Percentiles rank a stretch among this genome's conserved stretches.
phyloP scores from a whole-genome alignment of 2,113 vertebrate genomes.

The Herpailurus yagouaroundi region DNA sequence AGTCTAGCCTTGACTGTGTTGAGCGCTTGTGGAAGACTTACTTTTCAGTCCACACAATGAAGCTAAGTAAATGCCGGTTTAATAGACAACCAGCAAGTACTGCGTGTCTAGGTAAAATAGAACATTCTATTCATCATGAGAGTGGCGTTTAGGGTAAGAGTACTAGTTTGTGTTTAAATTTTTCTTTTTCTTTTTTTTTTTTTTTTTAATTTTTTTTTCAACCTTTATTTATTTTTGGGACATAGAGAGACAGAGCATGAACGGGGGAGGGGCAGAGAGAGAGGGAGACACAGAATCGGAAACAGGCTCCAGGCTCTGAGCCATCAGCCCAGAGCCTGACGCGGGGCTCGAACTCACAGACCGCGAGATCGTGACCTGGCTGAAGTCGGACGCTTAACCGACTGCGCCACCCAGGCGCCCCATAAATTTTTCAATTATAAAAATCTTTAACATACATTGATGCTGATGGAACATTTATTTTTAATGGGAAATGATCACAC shows the following conservation, averaged over 20 bases:
- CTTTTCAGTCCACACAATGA: accelerated
- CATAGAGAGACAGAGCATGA: too few species aligned
- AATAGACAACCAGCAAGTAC: not conserved
- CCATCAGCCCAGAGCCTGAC: too few species aligned
- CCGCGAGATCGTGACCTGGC: too few species aligned
- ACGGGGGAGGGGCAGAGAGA: too few species aligned
- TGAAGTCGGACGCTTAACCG: too few species aligned
- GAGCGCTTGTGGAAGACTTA: not conserved
- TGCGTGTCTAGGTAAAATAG: not conserved
- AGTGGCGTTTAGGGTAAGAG: not conserved
- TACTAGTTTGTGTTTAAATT: not conserved
- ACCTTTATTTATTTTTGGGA: too few species aligned
- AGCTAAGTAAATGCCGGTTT: not conserved
- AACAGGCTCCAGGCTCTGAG: too few species aligned
- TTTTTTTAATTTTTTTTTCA: too few species aligned
- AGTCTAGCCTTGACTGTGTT: not conserved
- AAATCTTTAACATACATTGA: not conserved
- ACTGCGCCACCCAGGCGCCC: too few species aligned
- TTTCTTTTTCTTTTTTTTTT: too few species aligned
- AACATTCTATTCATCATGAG: not conserved
- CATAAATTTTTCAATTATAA: not conserved
- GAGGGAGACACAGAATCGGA: too few species aligned
- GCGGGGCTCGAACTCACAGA: too few species aligned
- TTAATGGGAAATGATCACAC: not conserved
- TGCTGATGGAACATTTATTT: not conserved